Evolutionary conservation across 2,113 vertebrate genomes (phyloP).

Genomic region (Thamnophis sirtalis): DNA sequence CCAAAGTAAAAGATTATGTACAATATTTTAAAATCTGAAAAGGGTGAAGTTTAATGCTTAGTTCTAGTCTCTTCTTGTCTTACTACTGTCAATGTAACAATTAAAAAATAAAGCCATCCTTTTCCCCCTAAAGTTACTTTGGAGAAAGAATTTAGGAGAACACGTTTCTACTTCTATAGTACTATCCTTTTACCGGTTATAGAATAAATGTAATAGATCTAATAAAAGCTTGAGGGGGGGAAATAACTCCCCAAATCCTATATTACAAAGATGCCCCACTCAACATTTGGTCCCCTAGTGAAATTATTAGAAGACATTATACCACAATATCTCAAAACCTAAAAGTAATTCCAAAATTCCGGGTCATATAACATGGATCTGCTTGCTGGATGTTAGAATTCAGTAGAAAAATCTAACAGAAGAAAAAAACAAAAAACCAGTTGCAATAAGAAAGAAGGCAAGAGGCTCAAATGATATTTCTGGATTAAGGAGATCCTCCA

Average conservation of each 20-base stretch:
- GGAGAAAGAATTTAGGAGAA: not conserved
- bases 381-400: not conserved
- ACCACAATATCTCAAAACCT: not conserved
- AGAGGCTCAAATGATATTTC: not conserved
- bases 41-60: not conserved
- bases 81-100: not conserved
- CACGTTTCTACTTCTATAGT: not conserved
- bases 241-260: not conserved
- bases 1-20: not conserved
- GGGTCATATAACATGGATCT: not conserved
- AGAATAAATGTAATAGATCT: not conserved
- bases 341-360: not conserved
- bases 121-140: not conserved
- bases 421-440: not conserved
- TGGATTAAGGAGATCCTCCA: not conserved
- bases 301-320: not conserved
- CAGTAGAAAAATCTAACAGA: not conserved
- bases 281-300: not conserved
- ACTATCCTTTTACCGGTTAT: not conserved
- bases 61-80: not conserved
- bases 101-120: not conserved
- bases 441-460: not conserved
- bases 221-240: not conserved
- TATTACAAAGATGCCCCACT: not conserved
- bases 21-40: not conserved